phyloP scores from a whole-genome alignment of 2,113 vertebrate species.

The Pseudopipra pipra region DNA sequence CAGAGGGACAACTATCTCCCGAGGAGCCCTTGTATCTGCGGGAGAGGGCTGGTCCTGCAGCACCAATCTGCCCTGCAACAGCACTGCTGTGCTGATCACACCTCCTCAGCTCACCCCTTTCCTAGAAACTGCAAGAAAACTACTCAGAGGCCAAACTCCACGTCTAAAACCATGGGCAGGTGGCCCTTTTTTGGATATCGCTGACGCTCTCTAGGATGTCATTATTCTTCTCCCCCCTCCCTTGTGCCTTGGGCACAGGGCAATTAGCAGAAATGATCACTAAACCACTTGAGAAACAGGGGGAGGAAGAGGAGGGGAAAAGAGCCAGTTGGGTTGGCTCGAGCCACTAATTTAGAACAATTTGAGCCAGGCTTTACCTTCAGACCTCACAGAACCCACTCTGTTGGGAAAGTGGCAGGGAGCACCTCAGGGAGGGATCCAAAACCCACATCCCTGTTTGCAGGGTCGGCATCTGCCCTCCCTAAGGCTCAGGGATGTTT shows the following conservation, averaged over 20 bases:
- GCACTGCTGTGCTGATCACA: neutral
- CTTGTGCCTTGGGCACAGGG: neutral
- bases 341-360: neutral
- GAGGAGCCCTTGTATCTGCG: neutral
- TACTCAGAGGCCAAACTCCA: neutral
- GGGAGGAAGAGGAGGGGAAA: neutral
- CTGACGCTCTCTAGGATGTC: neutral
- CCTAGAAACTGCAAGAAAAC: neutral
- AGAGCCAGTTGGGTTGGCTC: neutral
- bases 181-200: neutral
- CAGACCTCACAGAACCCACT: neutral
- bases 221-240: neutral
- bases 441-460: neutral
- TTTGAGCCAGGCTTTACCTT: neutral
- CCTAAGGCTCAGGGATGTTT: fast-evolving
- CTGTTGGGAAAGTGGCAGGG: neutral
- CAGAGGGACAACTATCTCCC: neutral
- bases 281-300: neutral
- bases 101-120: neutral
- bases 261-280: conserved; percentile 19
- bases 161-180: neutral
- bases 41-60: neutral
- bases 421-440: neutral
- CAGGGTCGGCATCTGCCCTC: neutral
- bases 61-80: neutral